Percentiles rank a stretch among this genome's conserved stretches.
phyloP scores from a whole-genome alignment of 2,797 vertebrate genomes.

The Melanotaenia boesemani region DNA sequence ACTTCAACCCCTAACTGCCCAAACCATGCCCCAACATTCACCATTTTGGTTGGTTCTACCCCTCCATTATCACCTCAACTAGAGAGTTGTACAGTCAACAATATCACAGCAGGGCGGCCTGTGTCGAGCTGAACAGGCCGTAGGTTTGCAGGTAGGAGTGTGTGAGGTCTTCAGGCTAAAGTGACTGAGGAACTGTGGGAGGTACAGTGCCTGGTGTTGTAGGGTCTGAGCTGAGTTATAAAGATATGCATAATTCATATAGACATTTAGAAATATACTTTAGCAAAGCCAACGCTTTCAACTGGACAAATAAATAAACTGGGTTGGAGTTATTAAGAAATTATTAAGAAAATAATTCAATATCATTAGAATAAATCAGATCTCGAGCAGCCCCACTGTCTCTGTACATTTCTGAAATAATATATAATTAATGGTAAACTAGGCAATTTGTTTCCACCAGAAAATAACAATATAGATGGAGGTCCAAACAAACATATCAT shows the following conservation, averaged over 20 bases:
- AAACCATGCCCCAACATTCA: constrained; percentile 22
- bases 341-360: constrained; percentile 81
- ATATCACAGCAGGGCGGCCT: constrained; percentile 62
- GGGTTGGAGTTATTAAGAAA: constrained; percentile 78
- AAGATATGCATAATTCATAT: constrained; percentile 62
- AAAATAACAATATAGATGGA: constrained; percentile 76
- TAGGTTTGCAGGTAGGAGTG: constrained; percentile 76
- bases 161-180: constrained; percentile 69
- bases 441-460: constrained; percentile 61
- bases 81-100: constrained; percentile 50
- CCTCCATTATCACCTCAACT: constrained; percentile 13
- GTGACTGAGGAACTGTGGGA: constrained; percentile 67
- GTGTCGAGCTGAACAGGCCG: constrained; percentile 29
- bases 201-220: constrained; percentile 65
- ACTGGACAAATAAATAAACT: constrained; percentile 70
- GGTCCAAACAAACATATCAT: constrained; percentile 69
- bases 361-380: constrained; percentile 70
- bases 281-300: constrained; percentile 55
- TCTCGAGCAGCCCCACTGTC: constrained; percentile 66
- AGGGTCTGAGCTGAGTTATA: constrained; percentile 54
- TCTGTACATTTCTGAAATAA: constrained; percentile 69
- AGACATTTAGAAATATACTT: constrained; percentile 73
- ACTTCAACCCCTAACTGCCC: constrained; percentile 12
- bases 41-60: constrained; percentile 23
- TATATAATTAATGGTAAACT: constrained; percentile 66